Base-by-base conservation (phyloP, 2,113 vertebrate species). In the Phalacrocorax carbo region DNA sequence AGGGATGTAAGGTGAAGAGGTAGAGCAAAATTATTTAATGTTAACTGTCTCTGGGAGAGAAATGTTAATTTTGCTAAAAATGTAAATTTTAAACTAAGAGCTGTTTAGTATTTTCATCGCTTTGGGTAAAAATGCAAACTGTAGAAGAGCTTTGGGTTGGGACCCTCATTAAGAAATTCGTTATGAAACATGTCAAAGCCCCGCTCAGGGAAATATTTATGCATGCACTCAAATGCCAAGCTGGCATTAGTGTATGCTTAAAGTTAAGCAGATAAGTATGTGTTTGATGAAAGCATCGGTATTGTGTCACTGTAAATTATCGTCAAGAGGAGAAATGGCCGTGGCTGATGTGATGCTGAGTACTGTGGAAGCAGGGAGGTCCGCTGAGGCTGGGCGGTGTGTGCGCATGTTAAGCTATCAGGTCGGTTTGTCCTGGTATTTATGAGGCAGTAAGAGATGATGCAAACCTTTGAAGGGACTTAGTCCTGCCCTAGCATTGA, bases 1-100 rank as follows among this genome's bases (percentile, higher is more conserved):
- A 82, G 38, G 79, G n/a, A 18, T n/a, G 11, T 11, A 51, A 78
- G 51, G 15, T 30, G 17, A 66, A 52, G 40, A 73, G 15, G 23
- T n/a, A 11, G 42, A 86, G 57, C 34, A 36, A 65, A 66, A 49
- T 36, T 76, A 12, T 76, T 49, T 36, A 54, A 29, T 15, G 20
- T 10, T 68, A 70, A 9, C 65, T 85, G 46, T 88, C 15, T 86
- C 83, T 69, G 57, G 49, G 54, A 89, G 30, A 36, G 20, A 92
- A 76, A 73, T 78, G 51, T 70, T 93, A 84, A 78, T 93, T 87
- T 94, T 91, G 34, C 64, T 87, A 73, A 89, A 89, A 92, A 70
- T 81, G 60, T 57, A 78, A 54, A 78, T 94, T 87, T 96, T 90
- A 78, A 40, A 36, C 40, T 21, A 66, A 91, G 65, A 87, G 51